These are phyloP conservation scores for Cyanoramphus novaezelandiae DNA, from an alignment of 2,113 vertebrate species.

Conservation along the genomic window DNA sequence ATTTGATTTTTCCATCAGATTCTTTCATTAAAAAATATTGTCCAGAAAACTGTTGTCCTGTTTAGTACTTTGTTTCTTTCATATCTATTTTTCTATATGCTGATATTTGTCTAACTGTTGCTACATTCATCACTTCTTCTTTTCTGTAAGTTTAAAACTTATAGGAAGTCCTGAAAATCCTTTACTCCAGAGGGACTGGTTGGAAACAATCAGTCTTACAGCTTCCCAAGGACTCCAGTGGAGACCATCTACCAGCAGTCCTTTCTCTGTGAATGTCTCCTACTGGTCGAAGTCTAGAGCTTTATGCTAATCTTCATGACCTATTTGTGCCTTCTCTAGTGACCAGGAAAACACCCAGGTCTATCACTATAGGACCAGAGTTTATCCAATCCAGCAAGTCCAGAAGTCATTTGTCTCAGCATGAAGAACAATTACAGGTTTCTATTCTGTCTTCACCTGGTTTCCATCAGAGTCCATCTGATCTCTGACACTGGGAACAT, in stretches of 20 bases:
- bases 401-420: not conserved
- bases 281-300: not conserved
- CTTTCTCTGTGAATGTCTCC: not conserved
- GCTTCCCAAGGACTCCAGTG: not conserved
- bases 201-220: not conserved
- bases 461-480: not conserved
- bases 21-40: not conserved
- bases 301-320: accelerated
- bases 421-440: not conserved
- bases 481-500: not conserved
- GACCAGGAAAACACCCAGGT: not conserved
- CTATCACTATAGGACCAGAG: not conserved
- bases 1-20: not conserved
- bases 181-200: not conserved
- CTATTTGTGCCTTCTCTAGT: not conserved
- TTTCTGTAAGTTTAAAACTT: not conserved
- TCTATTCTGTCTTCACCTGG: not conserved
- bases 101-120: not conserved
- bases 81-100: not conserved
- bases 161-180: not conserved
- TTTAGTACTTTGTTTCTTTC: not conserved
- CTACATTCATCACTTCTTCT: not conserved
- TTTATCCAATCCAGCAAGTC: not conserved
- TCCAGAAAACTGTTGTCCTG: not conserved
- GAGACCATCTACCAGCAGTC: not conserved